phyloP scores from a whole-genome alignment of 2,113 vertebrate species.

The Scortum barcoo region DNA sequence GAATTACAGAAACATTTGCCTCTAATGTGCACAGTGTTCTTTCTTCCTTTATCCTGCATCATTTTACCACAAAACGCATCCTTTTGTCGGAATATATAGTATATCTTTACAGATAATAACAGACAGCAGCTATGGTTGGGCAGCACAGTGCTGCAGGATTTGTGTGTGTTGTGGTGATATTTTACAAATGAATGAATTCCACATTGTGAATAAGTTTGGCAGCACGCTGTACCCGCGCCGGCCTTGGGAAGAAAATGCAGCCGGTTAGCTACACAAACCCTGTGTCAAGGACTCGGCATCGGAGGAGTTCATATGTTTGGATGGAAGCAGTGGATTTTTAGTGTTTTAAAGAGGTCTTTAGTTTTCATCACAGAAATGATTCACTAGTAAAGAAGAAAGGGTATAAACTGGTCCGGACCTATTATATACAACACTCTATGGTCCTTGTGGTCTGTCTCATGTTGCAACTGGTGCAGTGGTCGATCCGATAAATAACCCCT shows the following conservation, averaged over 20 bases:
- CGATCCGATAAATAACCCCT: conserved; percentile 29
- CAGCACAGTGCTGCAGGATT: neutral
- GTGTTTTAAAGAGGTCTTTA: conserved; percentile 3
- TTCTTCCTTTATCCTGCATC: neutral
- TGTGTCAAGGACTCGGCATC: conserved; percentile 53
- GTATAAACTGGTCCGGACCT: neutral
- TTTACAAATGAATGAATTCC: neutral
- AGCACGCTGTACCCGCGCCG: conserved; percentile 49
- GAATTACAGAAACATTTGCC: neutral
- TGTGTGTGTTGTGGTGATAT: neutral
- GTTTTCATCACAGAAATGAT: conserved; percentile 24
- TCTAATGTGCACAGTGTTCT: neutral
- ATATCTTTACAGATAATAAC: neutral
- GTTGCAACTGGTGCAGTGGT: conserved; percentile 47
- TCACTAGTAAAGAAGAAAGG: conserved; percentile 7
- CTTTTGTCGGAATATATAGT: neutral
- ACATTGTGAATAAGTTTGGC: conserved; percentile 64
- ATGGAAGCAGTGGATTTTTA: neutral
- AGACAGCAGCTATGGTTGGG: neutral
- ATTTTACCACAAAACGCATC: neutral
- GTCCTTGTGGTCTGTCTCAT: neutral
- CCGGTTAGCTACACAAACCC: conserved; percentile 61
- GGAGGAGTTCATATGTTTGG: conserved; percentile 21
- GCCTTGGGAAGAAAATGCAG: conserved; percentile 57
- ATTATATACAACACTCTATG: neutral